Conservation (phyloP, 2,888 invertebrate genomes). For the Tolmerus cingulatus region DNA sequence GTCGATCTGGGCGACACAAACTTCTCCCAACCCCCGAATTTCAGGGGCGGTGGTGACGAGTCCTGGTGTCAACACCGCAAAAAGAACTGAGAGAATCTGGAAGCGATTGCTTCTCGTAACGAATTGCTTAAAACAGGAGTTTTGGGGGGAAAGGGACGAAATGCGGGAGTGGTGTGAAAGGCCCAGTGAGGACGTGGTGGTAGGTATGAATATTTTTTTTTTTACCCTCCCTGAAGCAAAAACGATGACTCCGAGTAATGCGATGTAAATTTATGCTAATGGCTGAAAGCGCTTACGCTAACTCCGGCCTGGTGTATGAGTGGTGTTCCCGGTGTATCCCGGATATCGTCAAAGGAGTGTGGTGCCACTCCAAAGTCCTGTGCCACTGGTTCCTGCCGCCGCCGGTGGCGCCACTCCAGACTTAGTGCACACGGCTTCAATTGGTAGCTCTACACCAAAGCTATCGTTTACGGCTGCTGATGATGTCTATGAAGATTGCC, state of each 20-base stretch:
- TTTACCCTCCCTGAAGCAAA: background rate
- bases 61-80: background rate
- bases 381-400: background rate
- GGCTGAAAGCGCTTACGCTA: conserved; percentile 41
- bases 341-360: conserved; percentile 8
- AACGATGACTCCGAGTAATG: conserved; percentile 40
- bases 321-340: background rate
- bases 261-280: conserved; percentile 46
- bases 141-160: background rate
- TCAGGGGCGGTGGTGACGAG: background rate
- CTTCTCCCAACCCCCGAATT: background rate
- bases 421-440: background rate
- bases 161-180: background rate
- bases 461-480: conserved; percentile 40
- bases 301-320: background rate
- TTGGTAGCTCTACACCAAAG: background rate
- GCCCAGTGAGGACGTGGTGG: background rate
- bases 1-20: background rate
- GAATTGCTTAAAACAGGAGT: background rate
- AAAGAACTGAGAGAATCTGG: background rate
- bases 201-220: conserved; percentile 2
- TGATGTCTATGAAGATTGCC: conserved; percentile 44
- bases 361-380: background rate
- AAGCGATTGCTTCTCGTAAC: background rate
- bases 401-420: background rate